Evolutionary conservation across 2,888 invertebrate species (phyloP), one percentile per base, ranked within the genome.

Genomic region (Aspidapion aeneum): DNA sequence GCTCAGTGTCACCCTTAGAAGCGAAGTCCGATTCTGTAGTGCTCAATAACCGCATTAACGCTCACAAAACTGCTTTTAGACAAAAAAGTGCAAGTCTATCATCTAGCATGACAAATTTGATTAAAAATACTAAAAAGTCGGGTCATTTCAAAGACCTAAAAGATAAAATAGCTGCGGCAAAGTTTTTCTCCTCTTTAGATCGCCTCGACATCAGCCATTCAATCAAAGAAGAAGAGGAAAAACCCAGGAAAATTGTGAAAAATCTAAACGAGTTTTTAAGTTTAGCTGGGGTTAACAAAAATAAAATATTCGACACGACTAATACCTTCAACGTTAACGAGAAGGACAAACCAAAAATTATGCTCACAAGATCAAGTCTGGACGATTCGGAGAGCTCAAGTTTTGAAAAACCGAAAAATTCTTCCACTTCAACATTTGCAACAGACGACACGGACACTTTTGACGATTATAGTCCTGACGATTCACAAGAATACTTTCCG

Each of bases 181-280:
- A 82, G 69, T 78, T 81, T 64, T 84, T 85, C 73, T 82, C 85
- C 7, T 86, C 87, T 0, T 75, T 86, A 62, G 87, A 88, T 66
- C 84, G 84, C 71, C 77, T 85, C 55, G 85, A 87, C 64, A 71
- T 65, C 74, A 72, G 70, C 74, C 17, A 74, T 68, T 70, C 75
- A 9, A 75, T 78, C 66, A 75, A 77, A 75, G 72, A 85, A 79
- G 71, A 76, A 72, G 61, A 74, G 64, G 69, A 80, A 72, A 80
- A 81, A 81, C 69, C 83, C 75, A 74, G 70, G 18, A 78, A 76
- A 70, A 74, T 80, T 64, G 90, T 94, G 1, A 92, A 90, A 78
- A 93, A 93, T 78, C 82, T 94, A 49, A 93, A 93, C 74, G 93
- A 94, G 79, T 93, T 94, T 76, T 82, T 93, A 0, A 92, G 89